Conservation (phyloP, 1,140 invertebrate genomes). For the Atta texana region DNA sequence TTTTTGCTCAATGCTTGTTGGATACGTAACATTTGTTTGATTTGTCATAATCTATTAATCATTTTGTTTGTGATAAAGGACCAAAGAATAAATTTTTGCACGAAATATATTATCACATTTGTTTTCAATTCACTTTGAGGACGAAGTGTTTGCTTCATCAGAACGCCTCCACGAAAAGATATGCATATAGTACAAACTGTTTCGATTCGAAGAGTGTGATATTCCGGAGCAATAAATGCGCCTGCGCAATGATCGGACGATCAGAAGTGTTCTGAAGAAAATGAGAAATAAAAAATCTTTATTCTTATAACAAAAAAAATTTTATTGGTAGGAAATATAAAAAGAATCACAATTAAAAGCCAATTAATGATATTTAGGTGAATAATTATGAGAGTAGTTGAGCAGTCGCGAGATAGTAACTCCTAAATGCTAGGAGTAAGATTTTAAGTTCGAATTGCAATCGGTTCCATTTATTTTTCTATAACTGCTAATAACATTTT, state of each 20-base stretch:
- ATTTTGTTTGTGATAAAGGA: neutral
- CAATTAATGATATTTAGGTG: too few relatives aligned
- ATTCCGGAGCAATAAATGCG: conserved; percentile 7
- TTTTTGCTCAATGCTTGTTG: neutral
- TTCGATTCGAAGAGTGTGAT: conserved; percentile 6
- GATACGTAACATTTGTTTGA: neutral
- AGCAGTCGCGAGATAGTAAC: too few relatives aligned
- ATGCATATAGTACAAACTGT: neutral
- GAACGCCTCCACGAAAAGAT: neutral
- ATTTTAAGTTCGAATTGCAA: too few relatives aligned
- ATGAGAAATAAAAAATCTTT: neutral
- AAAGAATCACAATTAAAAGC: too few relatives aligned
- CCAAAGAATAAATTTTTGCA: neutral
- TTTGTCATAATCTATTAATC: neutral
- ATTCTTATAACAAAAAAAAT: neutral
- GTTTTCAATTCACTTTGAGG: neutral
- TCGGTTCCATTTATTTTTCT: too few relatives aligned
- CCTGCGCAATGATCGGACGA: neutral
- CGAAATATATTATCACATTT: neutral
- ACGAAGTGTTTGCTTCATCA: neutral
- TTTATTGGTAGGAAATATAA: neutral
- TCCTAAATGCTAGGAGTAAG: too few relatives aligned
- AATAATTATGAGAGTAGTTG: too few relatives aligned
- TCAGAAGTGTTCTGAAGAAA: neutral
- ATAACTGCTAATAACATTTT: too few relatives aligned